A percentile compares a stretch with the other conserved stretches of the same genome.
phyloP scores from a whole-genome alignment of 2,888 invertebrate species.

The Clanis bilineata region DNA sequence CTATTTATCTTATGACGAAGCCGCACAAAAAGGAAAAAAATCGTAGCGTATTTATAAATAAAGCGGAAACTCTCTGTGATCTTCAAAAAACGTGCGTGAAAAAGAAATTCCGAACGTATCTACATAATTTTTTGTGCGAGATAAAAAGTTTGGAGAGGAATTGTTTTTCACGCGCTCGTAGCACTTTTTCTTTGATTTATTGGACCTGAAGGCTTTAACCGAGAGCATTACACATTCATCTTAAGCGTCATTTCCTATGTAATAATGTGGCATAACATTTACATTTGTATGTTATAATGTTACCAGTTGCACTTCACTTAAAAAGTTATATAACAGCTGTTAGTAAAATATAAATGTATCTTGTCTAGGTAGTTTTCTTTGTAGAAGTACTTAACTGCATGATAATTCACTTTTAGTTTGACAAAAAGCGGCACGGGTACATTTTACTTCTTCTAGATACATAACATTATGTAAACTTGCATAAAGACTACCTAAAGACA shows the following conservation, averaged over 20 bases:
- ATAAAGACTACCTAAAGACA: too few species aligned
- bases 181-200: not conserved
- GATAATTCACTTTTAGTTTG: too few species aligned
- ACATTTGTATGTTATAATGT: not conserved
- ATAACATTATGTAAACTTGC: too few species aligned
- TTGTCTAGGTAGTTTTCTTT: not conserved
- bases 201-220: not conserved
- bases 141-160: not conserved
- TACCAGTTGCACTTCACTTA: not conserved
- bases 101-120: not conserved
- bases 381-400: too few species aligned
- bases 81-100: not conserved
- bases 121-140: not conserved
- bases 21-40: too few species aligned
- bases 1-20: too few species aligned
- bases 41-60: not conserved
- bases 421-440: too few species aligned
- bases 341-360: not conserved
- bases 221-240: not conserved
- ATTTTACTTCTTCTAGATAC: too few species aligned
- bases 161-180: not conserved
- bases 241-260: not conserved
- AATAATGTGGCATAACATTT: not conserved
- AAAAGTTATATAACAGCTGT: not conserved
- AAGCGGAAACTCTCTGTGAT: not conserved